phyloP scores from a whole-genome alignment of 2,113 vertebrate species.

The Amblyornis subalaris region DNA sequence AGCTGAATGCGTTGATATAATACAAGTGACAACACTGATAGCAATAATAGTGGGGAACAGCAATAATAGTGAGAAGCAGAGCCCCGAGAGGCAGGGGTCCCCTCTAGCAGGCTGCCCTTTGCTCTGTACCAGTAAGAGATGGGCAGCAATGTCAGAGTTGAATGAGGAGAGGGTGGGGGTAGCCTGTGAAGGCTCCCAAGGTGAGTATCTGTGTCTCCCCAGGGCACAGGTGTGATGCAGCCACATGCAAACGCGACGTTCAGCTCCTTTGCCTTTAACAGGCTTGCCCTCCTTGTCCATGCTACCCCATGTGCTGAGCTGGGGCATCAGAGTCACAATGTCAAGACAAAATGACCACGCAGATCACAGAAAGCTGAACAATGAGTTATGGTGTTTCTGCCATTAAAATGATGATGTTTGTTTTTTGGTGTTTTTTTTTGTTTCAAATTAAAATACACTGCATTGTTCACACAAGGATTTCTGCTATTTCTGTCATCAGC shows the following conservation, averaged over 20 bases:
- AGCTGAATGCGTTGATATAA: neutral
- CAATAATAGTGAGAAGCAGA: neutral
- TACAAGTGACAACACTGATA: neutral
- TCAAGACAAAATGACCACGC: neutral
- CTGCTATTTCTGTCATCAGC: neutral
- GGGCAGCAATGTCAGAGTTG: neutral
- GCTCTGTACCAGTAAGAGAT: neutral
- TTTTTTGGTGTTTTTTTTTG: neutral
- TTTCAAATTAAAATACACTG: neutral
- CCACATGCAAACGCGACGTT: accelerated
- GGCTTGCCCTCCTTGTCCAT: neutral
- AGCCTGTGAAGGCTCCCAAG: neutral
- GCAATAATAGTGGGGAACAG: neutral
- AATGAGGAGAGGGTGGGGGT: neutral
- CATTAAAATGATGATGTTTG: neutral
- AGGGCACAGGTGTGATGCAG: neutral
- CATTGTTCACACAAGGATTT: neutral
- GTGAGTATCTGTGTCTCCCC: neutral
- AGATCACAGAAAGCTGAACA: neutral
- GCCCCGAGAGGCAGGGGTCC: accelerated
- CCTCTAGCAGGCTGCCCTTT: neutral
- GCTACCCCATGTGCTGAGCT: neutral
- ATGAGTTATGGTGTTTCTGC: neutral
- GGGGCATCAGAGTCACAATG: neutral
- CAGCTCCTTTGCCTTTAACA: accelerated